Evolutionary conservation across 2,113 vertebrate genomes (phyloP).

Genomic region (Phocoena phocoena): DNA sequence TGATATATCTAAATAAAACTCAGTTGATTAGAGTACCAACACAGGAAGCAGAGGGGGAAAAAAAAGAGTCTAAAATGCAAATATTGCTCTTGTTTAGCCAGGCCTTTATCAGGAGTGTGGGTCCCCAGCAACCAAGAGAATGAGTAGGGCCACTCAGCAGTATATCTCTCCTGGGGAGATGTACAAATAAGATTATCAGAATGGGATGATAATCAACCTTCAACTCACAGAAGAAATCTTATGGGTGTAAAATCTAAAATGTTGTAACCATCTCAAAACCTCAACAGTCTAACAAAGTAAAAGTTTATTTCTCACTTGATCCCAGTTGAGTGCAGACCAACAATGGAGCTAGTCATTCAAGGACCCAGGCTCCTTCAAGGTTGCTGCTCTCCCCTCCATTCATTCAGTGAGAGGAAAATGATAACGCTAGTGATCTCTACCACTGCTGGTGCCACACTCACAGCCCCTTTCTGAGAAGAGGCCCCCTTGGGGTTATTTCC

Average conservation of each 20-base stretch:
- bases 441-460: neutral
- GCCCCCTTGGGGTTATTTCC: neutral
- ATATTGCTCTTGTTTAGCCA: neutral
- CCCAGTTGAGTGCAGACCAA: neutral
- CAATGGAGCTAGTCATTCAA: neutral
- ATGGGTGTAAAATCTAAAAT: neutral
- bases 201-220: neutral
- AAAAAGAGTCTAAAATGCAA: neutral
- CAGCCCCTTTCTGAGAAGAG: neutral
- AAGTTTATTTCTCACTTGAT: neutral
- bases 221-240: neutral
- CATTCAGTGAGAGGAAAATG: neutral
- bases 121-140: neutral
- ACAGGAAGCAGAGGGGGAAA: neutral
- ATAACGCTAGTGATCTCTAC: neutral
- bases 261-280: neutral
- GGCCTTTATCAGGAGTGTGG: neutral
- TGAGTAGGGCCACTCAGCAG: too few species aligned
- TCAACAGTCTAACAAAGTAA: neutral
- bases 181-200: neutral
- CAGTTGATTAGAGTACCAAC: neutral
- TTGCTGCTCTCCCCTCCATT: neutral
- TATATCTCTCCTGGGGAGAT: neutral
- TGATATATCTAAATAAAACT: neutral
- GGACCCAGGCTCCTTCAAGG: neutral